A percentile compares a stretch with the other conserved stretches of the same genome.
These are phyloP conservation scores for Macrotus californicus DNA, from an alignment of 2,113 vertebrate species.

Conservation along the genomic window DNA sequence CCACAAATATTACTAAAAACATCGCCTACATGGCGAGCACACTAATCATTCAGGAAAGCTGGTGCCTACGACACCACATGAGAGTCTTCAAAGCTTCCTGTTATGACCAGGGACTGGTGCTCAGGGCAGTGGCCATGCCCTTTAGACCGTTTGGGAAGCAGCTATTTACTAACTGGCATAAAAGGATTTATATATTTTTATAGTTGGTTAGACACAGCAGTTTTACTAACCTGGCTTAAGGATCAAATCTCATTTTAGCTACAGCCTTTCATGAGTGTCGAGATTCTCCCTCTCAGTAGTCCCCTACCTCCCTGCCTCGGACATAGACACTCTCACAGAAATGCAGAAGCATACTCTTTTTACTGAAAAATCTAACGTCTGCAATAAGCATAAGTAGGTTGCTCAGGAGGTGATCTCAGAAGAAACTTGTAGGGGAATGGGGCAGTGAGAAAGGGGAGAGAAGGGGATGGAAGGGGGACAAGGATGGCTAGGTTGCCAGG, in stretches of 20 bases:
- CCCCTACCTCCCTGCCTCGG: too few species aligned
- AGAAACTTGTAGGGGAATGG: not conserved
- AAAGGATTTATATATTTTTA: not conserved
- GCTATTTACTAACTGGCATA: not conserved
- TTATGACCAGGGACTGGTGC: not conserved
- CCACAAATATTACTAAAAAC: not conserved
- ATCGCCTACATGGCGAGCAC: not conserved
- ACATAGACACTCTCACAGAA: not conserved
- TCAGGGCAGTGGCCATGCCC: not conserved
- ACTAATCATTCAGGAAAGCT: not conserved
- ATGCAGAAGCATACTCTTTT: not conserved
- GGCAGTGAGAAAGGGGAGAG: not conserved
- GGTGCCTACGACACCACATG: not conserved
- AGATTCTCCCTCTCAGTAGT: not conserved
- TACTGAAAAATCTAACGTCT: not conserved
- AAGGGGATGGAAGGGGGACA: not conserved
- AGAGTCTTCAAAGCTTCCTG: not conserved
- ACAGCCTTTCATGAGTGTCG: not conserved
- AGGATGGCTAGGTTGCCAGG: fast-evolving
- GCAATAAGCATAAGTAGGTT: not conserved
- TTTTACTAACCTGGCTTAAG: not conserved
- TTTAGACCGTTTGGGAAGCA: not conserved
- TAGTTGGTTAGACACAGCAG: not conserved
- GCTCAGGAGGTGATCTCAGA: not conserved
- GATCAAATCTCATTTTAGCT: not conserved